These are phyloP conservation scores for Seriola rivoliana DNA, from an alignment of 2,113 vertebrate species.

Conservation along the genomic window DNA sequence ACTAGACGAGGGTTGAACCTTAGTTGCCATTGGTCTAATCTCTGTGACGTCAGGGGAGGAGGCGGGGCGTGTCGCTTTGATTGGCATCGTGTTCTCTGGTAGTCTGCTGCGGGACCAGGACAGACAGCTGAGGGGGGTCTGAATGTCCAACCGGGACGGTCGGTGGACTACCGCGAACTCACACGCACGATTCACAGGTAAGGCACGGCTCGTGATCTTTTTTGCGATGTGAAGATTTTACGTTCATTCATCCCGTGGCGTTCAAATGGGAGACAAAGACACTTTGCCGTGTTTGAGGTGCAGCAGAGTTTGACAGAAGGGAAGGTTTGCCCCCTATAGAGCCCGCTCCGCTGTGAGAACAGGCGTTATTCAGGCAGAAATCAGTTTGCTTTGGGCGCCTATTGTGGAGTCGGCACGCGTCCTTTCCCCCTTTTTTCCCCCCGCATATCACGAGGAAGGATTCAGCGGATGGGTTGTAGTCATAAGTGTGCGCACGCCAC, in stretches of 20 bases:
- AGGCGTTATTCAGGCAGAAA: slow-evolving; percentile 12
- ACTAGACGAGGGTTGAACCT: slow-evolving; percentile 8
- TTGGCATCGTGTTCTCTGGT: slow-evolving; percentile 75
- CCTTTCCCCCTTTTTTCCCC: neutral
- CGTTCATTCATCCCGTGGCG: slow-evolving; percentile 20
- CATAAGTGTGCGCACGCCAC: slow-evolving; percentile 54
- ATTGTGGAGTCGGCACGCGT: neutral
- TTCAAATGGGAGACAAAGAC: slow-evolving; percentile 54
- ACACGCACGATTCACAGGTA: slow-evolving; percentile 65
- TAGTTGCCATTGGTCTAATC: slow-evolving; percentile 56
- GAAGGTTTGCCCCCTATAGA: neutral
- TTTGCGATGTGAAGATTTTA: neutral
- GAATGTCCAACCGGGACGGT: slow-evolving; percentile 76
- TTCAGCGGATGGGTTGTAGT: slow-evolving; percentile 26
- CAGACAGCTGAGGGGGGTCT: slow-evolving; percentile 73
- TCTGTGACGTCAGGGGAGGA: neutral
- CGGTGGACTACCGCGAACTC: slow-evolving; percentile 53
- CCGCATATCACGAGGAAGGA: slow-evolving; percentile 8
- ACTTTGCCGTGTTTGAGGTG: slow-evolving; percentile 61
- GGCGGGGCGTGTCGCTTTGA: slow-evolving; percentile 71
- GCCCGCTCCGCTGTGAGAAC: slow-evolving; percentile 22
- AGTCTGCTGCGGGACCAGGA: slow-evolving; percentile 82
- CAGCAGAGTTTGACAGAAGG: slow-evolving; percentile 71
- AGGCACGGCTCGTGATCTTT: slow-evolving; percentile 33
- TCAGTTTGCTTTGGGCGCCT: neutral